phyloP scores from a whole-genome alignment of 2,888 invertebrate genomes.

The Nemoura dubitans region DNA sequence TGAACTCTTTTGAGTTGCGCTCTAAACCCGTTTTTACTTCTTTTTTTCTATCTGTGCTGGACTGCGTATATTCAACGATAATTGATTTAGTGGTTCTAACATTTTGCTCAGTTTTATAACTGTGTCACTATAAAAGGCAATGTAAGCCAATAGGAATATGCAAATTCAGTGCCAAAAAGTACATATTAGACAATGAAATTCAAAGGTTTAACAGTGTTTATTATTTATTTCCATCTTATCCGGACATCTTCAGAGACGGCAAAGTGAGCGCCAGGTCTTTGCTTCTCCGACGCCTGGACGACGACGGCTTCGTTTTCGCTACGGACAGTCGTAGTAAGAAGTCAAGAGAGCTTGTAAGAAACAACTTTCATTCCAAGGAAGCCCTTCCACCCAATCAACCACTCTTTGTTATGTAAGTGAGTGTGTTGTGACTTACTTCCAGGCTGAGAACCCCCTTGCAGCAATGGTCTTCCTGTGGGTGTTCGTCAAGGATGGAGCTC shows the following conservation, averaged over 20 bases:
- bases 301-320: conserved; percentile 62
- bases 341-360: conserved; percentile 54
- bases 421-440: conserved; percentile 37
- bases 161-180: no score
- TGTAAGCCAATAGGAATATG: no score
- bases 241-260: conserved; percentile 56
- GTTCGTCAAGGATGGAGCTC: conserved; percentile 51
- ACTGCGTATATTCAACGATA: no score
- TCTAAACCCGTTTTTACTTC: no score
- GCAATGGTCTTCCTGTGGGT: conserved; percentile 59
- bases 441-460: conserved; percentile 60
- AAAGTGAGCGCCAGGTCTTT: conserved; percentile 58
- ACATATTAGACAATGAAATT: no score
- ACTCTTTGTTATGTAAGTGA: neutral
- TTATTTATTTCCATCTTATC: no score
- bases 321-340: conserved; percentile 62
- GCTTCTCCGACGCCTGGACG: conserved; percentile 59
- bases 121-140: no score
- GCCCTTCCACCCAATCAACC: neutral
- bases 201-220: no score
- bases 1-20: no score
- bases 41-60: no score
- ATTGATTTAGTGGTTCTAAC: no score
- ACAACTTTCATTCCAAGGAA: neutral
- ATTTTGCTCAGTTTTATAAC: no score